Evolutionary conservation across 2,113 vertebrate species (phyloP).

Genomic region (Caloenas nicobarica): DNA sequence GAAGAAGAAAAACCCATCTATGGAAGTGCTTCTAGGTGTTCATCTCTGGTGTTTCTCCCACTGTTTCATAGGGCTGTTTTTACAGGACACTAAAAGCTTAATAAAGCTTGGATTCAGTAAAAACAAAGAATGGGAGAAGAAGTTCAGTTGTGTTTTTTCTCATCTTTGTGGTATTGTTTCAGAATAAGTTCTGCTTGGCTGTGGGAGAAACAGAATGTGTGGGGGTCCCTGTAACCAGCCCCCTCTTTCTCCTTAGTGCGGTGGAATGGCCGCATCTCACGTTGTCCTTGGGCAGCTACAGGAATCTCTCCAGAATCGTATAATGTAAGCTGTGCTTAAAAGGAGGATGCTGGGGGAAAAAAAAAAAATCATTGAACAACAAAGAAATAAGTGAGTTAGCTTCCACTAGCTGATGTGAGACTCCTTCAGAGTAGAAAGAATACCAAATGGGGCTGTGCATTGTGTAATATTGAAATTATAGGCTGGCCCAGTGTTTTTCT

Average conservation of each 20-base stretch:
- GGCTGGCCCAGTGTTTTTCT: neutral
- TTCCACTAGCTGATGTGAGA: neutral
- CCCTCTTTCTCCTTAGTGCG: neutral
- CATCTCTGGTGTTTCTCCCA: neutral
- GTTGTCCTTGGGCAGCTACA: neutral
- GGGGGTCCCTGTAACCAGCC: neutral
- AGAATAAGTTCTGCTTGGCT: neutral
- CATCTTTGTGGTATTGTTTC: neutral
- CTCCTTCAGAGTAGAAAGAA: neutral
- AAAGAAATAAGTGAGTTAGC: neutral
- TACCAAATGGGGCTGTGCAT: neutral
- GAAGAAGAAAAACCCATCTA: neutral
- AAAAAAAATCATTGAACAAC: neutral
- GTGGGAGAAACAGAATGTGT: neutral
- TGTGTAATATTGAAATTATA: neutral
- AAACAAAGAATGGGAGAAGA: neutral
- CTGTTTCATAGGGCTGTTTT: neutral
- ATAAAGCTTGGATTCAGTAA: neutral
- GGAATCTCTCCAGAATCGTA: neutral
- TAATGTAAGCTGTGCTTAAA: neutral
- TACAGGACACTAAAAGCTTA: neutral
- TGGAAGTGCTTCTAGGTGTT: neutral
- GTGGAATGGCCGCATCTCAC: neutral
- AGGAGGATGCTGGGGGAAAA: neutral
- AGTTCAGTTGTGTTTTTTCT: neutral